Evolutionary conservation across 2,797 vertebrate genomes (phyloP).

Genomic region (Gorsachius magnificus): DNA sequence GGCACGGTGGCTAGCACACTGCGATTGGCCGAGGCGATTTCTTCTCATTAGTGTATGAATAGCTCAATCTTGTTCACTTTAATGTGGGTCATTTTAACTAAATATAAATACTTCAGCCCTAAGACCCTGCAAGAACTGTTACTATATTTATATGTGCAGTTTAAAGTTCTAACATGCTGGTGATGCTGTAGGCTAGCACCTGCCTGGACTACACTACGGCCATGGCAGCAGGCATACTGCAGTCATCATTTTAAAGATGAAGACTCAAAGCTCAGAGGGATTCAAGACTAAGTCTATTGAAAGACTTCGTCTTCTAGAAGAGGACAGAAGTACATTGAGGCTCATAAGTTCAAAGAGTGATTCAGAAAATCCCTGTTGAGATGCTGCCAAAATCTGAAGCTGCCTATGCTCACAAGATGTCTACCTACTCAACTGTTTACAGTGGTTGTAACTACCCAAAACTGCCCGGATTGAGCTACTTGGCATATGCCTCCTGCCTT

Average conservation of each 20-base stretch:
- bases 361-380: not conserved
- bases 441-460: not conserved
- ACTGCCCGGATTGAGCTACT: not conserved
- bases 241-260: not conserved
- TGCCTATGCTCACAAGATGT: not conserved
- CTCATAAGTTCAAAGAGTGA: not conserved
- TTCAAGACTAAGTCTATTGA: not conserved
- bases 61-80: slow-evolving; percentile 19
- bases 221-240: not conserved
- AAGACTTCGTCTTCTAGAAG: not conserved
- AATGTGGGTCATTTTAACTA: not conserved
- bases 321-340: not conserved
- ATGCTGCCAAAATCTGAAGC: not conserved
- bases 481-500: not conserved
- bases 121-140: not conserved
- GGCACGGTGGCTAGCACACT: not conserved
- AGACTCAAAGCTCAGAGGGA: not conserved
- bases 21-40: not conserved
- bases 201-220: rapidly evolving
- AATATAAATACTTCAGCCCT: not conserved
- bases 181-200: not conserved
- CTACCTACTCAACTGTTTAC: not conserved
- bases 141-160: not conserved
- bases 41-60: slow-evolving; percentile 8
- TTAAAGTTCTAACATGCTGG: not conserved